Conservation (phyloP, 2,888 invertebrate genomes). For the Noctua fimbriata region DNA sequence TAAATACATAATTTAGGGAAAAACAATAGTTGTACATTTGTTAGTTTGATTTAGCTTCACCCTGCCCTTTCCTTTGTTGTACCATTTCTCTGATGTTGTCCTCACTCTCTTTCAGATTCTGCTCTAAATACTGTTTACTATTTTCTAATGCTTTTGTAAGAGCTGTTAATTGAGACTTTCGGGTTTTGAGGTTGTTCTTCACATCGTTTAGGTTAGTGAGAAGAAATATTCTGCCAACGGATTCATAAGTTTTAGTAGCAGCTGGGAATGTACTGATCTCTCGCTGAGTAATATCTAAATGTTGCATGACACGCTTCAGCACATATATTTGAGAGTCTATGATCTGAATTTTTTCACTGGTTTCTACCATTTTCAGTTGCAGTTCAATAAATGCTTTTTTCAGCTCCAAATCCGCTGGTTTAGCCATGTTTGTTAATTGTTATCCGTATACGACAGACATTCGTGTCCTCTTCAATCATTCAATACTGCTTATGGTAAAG, state of each 20-base stretch:
- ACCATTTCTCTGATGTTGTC: constrained; percentile 96
- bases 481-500: constrained; percentile 7
- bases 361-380: constrained; percentile 95
- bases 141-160: constrained; percentile 93
- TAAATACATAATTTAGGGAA: constrained; percentile 26
- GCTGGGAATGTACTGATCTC: constrained; percentile 91
- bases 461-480: neutral
- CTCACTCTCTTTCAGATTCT: constrained; percentile 95
- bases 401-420: constrained; percentile 90
- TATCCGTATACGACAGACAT: constrained; percentile 2
- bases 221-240: constrained; percentile 96
- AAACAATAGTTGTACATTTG: constrained; percentile 37
- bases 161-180: constrained; percentile 89
- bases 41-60: constrained; percentile 74
- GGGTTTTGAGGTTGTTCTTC: constrained; percentile 91
- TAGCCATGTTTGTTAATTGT: constrained; percentile 80
- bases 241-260: constrained; percentile 94
- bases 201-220: constrained; percentile 92
- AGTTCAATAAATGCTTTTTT: constrained; percentile 95
- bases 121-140: constrained; percentile 95
- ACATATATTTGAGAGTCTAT: constrained; percentile 94
- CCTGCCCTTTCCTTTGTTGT: constrained; percentile 91
- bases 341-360: constrained; percentile 94
- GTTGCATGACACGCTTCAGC: constrained; percentile 92
- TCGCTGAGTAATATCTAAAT: constrained; percentile 93